A percentile compares a stretch with the other conserved stretches of the same genome.
Conservation (phyloP, 2,888 invertebrate genomes). For the Temnothorax ravouxi region DNA sequence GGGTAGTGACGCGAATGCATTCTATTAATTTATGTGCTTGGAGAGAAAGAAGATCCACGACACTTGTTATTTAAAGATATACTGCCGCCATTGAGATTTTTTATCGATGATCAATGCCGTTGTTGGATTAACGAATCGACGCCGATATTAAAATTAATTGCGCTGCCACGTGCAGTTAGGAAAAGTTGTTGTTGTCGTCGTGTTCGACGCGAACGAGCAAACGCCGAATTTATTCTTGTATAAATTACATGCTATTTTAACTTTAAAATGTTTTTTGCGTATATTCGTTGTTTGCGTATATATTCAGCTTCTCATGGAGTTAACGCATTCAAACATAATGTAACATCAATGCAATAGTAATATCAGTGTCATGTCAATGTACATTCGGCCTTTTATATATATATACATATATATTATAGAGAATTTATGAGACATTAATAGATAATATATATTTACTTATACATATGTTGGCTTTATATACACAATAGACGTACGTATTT, state of each 20-base stretch:
- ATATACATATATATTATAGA: constrained; percentile 68
- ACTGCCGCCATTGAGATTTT: constrained; percentile 35
- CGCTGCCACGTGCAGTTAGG: constrained; percentile 13
- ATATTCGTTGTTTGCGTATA: constrained; percentile 4
- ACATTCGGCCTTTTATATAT: constrained; percentile 68
- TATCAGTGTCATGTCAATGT: constrained; percentile 62
- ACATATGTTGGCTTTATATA: constrained; percentile 37
- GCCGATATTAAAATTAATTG: constrained; percentile 15
- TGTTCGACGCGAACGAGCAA: not conserved
- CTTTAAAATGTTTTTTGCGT: not conserved
- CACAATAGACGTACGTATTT: constrained; percentile 22
- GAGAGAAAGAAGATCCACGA: not conserved
- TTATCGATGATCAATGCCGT: constrained; percentile 19
- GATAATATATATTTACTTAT: constrained; percentile 62
- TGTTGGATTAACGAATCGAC: not conserved
- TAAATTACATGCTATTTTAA: constrained; percentile 24
- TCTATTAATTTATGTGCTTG: not conserved
- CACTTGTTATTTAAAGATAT: constrained; percentile 34
- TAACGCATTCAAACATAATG: constrained; percentile 8
- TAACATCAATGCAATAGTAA: constrained; percentile 38
- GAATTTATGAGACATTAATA: constrained; percentile 68
- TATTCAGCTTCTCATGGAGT: constrained; percentile 10
- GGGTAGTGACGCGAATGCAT: constrained; percentile 8
- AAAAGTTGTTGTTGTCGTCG: constrained; percentile 8
- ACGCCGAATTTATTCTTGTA: constrained; percentile 6